These are phyloP conservation scores for Holcopasites calliopsidis DNA, from an alignment of 1,140 invertebrate species.

Conservation along the genomic window DNA sequence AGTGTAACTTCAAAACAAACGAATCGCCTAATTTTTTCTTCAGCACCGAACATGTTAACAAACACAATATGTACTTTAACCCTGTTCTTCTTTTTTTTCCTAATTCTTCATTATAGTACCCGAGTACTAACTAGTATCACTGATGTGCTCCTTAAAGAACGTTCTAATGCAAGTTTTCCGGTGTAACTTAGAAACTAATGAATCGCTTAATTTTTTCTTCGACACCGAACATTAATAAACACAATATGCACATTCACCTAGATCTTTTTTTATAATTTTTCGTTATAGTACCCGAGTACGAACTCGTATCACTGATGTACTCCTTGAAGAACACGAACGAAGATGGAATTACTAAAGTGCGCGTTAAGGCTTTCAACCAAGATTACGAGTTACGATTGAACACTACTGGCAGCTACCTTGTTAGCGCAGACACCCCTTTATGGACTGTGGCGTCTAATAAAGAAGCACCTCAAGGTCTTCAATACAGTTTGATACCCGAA, in stretches of 20 bases:
- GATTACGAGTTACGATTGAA: constrained; percentile 62
- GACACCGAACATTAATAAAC: too few relatives aligned
- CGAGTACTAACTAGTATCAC: too few relatives aligned
- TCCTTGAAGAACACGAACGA: constrained; percentile 14
- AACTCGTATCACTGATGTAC: constrained; percentile 62
- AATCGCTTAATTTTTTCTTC: too few relatives aligned
- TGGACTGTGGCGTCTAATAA: constrained; percentile 57
- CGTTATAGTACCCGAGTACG: constrained; percentile 67
- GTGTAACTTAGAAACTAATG: too few relatives aligned
- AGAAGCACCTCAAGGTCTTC: constrained; percentile 48
- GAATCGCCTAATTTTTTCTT: too few relatives aligned
- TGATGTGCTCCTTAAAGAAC: too few relatives aligned
- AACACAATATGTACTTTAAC: too few relatives aligned
- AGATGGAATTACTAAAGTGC: constrained; percentile 30
- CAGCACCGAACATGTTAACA: too few relatives aligned
- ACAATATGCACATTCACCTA: too few relatives aligned
- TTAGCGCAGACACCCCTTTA: constrained; percentile 59
- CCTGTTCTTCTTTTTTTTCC: not conserved
- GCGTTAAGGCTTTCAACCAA: constrained; percentile 55
- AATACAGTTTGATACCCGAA: constrained; percentile 55
- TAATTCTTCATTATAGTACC: too few relatives aligned
- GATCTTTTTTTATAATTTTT: not conserved
- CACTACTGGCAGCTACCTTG: constrained; percentile 65
- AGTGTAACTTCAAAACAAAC: too few relatives aligned
- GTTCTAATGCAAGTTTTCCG: too few relatives aligned